Conservation (phyloP, 2,888 invertebrate genomes). For the Eledona agricola region DNA sequence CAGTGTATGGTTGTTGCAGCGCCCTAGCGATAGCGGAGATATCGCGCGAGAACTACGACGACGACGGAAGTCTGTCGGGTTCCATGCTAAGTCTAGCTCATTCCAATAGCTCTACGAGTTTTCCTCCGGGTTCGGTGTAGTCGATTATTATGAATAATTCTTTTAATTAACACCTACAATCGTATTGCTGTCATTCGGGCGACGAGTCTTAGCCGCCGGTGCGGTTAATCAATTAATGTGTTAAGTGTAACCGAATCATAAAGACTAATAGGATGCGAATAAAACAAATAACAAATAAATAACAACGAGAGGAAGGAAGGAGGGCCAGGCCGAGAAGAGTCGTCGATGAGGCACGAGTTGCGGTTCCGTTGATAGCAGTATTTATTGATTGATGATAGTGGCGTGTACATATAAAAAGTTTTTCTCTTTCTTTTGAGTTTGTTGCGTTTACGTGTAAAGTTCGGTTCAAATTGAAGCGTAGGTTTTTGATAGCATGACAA, state of each 20-base stretch:
- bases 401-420: slow-evolving; percentile 26
- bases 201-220: too few species aligned
- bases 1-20: too few species aligned
- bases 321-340: too few species aligned
- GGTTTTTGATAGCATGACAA: slow-evolving; percentile 31
- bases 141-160: slow-evolving; percentile 15
- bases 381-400: slow-evolving; percentile 45
- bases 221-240: too few species aligned
- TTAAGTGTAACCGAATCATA: too few species aligned
- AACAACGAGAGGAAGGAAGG: too few species aligned
- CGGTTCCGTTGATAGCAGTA: slow-evolving; percentile 43
- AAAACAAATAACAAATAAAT: too few species aligned
- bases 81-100: slow-evolving; percentile 95
- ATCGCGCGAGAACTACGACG: slow-evolving; percentile 88
- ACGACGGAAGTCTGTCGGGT: slow-evolving; percentile 91
- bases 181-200: too few species aligned
- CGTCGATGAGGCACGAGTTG: too few species aligned
- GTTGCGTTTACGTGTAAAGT: slow-evolving; percentile 20
- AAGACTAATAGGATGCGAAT: too few species aligned
- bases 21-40: slow-evolving; percentile 92
- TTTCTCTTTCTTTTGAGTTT: slow-evolving; percentile 18
- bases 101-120: slow-evolving; percentile 93
- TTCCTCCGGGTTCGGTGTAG: slow-evolving; percentile 70
- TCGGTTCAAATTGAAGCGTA: slow-evolving; percentile 21
- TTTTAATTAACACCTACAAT: slow-evolving; percentile 8